These are phyloP conservation scores for Pomatostomus ruficeps DNA, from an alignment of 2,113 vertebrate species.

Conservation along the genomic window DNA sequence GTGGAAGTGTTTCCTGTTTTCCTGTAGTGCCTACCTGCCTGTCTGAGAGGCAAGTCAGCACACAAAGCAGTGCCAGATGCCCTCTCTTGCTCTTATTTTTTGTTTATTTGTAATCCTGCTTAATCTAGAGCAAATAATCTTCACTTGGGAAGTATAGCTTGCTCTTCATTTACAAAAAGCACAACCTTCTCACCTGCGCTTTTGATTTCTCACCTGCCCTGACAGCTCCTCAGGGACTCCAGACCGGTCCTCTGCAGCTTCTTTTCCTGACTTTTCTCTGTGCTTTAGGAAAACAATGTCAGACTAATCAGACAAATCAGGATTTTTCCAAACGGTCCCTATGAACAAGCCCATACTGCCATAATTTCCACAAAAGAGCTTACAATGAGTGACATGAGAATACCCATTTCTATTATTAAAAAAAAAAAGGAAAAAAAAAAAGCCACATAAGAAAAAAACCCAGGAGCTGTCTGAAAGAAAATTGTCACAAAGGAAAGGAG, in stretches of 20 bases:
- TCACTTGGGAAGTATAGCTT: background rate
- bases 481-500: background rate
- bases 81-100: background rate
- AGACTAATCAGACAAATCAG: background rate
- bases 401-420: background rate
- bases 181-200: background rate
- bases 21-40: background rate
- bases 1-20: background rate
- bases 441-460: background rate
- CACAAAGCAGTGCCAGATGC: background rate
- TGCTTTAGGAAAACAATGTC: background rate
- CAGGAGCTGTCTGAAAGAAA: background rate
- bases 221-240: background rate
- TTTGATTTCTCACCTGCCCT: background rate
- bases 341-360: background rate
- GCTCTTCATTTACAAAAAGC: background rate
- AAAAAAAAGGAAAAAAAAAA: background rate
- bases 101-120: background rate
- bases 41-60: background rate
- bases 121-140: background rate
- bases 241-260: background rate
- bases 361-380: background rate
- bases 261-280: background rate
- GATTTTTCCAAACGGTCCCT: background rate
- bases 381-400: background rate